Evolutionary conservation across 2,113 vertebrate genomes (phyloP), one percentile per base, ranked within the genome.

Genomic region (Egretta garzetta): DNA sequence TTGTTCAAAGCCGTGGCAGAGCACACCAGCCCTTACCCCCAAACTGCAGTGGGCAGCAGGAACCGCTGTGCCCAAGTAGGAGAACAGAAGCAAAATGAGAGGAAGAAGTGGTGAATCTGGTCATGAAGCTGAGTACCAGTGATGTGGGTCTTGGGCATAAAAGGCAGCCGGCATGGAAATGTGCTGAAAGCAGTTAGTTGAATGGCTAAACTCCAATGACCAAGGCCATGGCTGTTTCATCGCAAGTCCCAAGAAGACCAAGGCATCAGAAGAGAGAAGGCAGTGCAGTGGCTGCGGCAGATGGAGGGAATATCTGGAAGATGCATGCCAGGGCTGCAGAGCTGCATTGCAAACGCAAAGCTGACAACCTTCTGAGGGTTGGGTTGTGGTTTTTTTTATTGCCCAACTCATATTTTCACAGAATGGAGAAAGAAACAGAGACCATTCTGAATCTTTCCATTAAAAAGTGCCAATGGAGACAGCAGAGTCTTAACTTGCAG

Each of bases 1-100:
- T 58, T 0, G 0, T 53, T 32, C 10, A 13, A 67, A 62, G 14
- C 26, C 37, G 53, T 13, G 19, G 19, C 19, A 76, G 43, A 56
- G 6, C 6, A 4, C 55, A 35, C 12, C 35, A 74, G 17, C 52
- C 26, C 62, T 89, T 58, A 66, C 3, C 3, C 10, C 22, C 3
- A 2, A 35, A 33, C 32, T 64, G 4, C 4, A 9, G 10, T 24
- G 35, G 39, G 27, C 1, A 2, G 27, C 5, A 14, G 58, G 47
- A 80, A 4, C 41, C 9, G 3, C 55, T 56, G 33, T 26, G 49
- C 45, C 63, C 68, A 50, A 41, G 27, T 4, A 39, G 55, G 45
- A 26, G 26, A 84, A 66, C 21, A 58, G 15, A 64, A 70, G 13
- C 6, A 74, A 86, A 77, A 74, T 0, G 0, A 62, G 32, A 56